phyloP scores from a whole-genome alignment of 2,797 vertebrate species.

The Lagocephalus sceleratus region DNA sequence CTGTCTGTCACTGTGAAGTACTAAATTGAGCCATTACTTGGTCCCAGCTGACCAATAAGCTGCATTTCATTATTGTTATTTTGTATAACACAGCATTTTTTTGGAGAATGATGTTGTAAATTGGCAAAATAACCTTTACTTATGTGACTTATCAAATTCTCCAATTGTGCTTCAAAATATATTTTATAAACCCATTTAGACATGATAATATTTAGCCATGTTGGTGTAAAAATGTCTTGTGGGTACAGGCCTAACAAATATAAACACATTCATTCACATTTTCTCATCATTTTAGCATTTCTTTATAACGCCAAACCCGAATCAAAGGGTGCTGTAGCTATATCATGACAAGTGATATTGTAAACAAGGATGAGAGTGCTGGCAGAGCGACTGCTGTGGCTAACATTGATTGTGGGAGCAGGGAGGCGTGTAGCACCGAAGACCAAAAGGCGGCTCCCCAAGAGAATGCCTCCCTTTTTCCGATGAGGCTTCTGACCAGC shows the following conservation, averaged over 20 bases:
- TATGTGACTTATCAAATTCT: conserved; percentile 1
- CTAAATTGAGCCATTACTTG: conserved; percentile 2
- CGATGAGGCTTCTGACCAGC: conserved; percentile 60
- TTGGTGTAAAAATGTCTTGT: no score
- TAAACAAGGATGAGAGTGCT: conserved; percentile 61
- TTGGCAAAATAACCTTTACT: background rate
- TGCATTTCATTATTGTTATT: conserved; percentile 20
- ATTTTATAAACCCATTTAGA: conserved; percentile 7
- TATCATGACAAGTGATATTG: conserved; percentile 50
- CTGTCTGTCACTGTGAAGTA: conserved; percentile 5
- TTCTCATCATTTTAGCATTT: no score
- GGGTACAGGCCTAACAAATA: no score
- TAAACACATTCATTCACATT: no score
- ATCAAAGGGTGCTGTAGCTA: conserved; percentile 1
- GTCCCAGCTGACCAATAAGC: conserved; percentile 2
- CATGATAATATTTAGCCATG: background rate
- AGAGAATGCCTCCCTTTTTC: conserved; percentile 55
- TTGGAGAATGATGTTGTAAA: background rate
- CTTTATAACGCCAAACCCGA: background rate
- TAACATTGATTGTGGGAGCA: conserved; percentile 71
- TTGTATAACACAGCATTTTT: conserved; percentile 10
- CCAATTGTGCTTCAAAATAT: background rate
- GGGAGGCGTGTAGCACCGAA: conserved; percentile 59
- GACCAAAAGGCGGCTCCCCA: conserved; percentile 52
- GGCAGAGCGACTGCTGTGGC: conserved; percentile 60